Evolutionary conservation across 2,113 vertebrate genomes (phyloP), one percentile per base, ranked within the genome.

Genomic region (Esox niger): DNA sequence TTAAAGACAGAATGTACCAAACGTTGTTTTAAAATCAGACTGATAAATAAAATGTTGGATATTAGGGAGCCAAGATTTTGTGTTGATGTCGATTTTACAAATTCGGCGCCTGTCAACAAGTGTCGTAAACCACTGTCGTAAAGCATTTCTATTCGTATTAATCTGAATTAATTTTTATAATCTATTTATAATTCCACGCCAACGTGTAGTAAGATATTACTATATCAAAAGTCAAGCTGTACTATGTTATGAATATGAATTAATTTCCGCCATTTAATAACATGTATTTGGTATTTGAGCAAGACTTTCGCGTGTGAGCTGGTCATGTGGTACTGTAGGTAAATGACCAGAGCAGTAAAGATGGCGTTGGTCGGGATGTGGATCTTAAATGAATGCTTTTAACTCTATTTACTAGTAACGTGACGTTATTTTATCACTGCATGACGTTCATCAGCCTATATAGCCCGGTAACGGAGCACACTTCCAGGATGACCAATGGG

Each of bases 291-390:
- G 7, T 1, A 21, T 21, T 54, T 54, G 20, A 21, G 49, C 0
- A 2, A 54, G 8, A 54, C 8, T 56, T 68, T 43, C 61, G n/a
- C 23, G 33, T 60, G 21, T 1, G 68, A 20, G 27, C 9, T 7
- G 67, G 58, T 90, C 87, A 90, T 81, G 38, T 91, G 87, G 88
- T 79, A 43, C 23, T n/a, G 79, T 71, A 69, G 70, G n/a, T n/a
- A n/a, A n/a, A 79, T 67, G 25, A 77, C 76, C 81, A 81, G 81
- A 80, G 86, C 82, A 69, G 79, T 84, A 88, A 91, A 89, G 79
- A 91, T 90, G 90, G 89, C 91, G 83, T 70, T 87, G 15, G 70
- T 75, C 70, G 65, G 71, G 58, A 71, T 32, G 43, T 67, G 57
- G 66, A 43, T 57, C 70, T 69, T 38, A 66, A 32, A 66, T 66